Percentiles rank a stretch among this genome's conserved stretches.
phyloP scores from a whole-genome alignment of 2,113 vertebrate genomes.

The Notothenia rossii region DNA sequence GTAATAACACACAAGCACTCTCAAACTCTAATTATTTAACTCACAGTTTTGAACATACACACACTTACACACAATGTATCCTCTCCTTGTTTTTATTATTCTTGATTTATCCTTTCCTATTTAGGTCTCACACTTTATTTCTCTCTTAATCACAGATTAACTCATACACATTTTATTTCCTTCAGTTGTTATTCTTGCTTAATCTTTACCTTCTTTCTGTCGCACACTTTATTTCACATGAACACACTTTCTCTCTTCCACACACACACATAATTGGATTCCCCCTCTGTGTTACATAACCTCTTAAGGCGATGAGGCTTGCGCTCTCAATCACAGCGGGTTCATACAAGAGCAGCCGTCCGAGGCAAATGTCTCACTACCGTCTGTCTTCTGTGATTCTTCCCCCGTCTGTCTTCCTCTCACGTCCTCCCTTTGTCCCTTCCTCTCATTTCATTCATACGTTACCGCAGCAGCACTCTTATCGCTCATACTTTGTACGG shows the following conservation, averaged over 20 bases:
- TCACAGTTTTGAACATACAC: background rate
- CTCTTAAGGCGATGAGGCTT: constrained; percentile 17
- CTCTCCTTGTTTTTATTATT: background rate
- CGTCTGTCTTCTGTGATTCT: background rate
- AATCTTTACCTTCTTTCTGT: background rate
- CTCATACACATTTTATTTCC: background rate
- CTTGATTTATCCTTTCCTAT: background rate
- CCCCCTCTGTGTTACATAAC: constrained; percentile 24
- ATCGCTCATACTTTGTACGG: background rate
- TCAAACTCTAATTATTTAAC: background rate
- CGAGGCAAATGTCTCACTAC: constrained; percentile 18
- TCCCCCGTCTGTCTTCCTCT: background rate
- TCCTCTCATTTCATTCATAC: background rate
- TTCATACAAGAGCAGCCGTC: constrained; percentile 22
- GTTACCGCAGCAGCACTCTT: background rate
- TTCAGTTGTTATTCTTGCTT: background rate
- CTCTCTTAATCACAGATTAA: background rate
- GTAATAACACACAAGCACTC: too few species aligned
- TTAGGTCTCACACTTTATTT: background rate
- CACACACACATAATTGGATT: constrained; percentile 9
- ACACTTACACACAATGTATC: background rate
- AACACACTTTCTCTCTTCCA: background rate
- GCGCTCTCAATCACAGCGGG: constrained; percentile 1
- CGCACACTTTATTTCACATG: background rate
- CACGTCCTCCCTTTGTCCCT: background rate